A percentile compares a stretch with the other conserved stretches of the same genome.
phyloP scores from a whole-genome alignment of 2,113 vertebrate genomes.

The Xyrauchen texanus region DNA sequence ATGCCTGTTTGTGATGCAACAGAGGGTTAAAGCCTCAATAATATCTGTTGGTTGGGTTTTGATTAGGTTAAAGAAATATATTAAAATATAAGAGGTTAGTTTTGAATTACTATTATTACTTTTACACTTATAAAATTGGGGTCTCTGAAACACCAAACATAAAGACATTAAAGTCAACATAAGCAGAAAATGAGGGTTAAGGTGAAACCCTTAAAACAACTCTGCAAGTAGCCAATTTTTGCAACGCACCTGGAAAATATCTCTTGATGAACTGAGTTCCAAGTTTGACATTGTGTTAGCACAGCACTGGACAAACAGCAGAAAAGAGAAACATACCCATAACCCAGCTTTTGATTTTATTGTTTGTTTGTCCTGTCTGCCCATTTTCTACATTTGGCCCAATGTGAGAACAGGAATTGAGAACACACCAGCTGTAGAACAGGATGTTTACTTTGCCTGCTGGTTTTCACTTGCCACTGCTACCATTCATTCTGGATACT shows the following conservation, averaged over 20 bases:
- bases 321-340: slow-evolving; percentile 17
- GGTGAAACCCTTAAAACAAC: background rate
- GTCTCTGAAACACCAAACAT: no score
- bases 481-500: slow-evolving; percentile 40
- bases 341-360: slow-evolving; percentile 20
- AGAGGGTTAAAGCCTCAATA: no score
- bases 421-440: slow-evolving; percentile 14
- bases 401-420: slow-evolving; percentile 6
- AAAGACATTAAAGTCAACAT: no score
- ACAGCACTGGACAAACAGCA: slow-evolving; percentile 19
- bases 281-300: slow-evolving; percentile 42
- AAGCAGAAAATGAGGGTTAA: background rate
- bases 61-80: no score
- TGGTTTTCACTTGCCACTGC: slow-evolving; percentile 39
- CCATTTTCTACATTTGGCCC: background rate
- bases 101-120: no score
- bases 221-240: background rate
- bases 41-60: no score
- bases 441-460: slow-evolving; percentile 67
- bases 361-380: slow-evolving; percentile 36
- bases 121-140: no score
- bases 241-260: slow-evolving; percentile 9
- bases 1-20: no score
- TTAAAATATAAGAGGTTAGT: no score
- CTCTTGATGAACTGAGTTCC: background rate